These are phyloP conservation scores for Melanotus villosus DNA, from an alignment of 2,888 invertebrate species.

Conservation along the genomic window DNA sequence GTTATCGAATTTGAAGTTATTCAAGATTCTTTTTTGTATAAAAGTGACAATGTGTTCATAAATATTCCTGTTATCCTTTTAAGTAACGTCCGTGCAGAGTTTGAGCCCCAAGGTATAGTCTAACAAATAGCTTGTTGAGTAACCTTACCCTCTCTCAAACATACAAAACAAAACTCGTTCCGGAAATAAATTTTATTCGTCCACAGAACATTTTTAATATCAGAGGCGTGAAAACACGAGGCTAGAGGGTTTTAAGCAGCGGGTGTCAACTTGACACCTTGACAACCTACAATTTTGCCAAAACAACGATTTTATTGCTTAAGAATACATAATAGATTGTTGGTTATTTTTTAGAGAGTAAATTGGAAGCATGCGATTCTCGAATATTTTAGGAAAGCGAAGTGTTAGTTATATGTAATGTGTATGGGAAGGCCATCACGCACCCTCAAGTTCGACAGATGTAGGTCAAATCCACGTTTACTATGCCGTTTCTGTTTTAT, in stretches of 20 bases:
- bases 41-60: too few relatives aligned
- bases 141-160: too few relatives aligned
- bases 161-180: neutral
- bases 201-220: neutral
- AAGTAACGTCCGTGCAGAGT: too few relatives aligned
- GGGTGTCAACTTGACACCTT: neutral
- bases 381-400: constrained; percentile 29
- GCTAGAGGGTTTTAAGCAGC: neutral
- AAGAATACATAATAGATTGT: constrained; percentile 22
- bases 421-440: constrained; percentile 1
- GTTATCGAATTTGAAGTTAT: too few relatives aligned
- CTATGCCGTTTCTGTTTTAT: constrained; percentile 10
- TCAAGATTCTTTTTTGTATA: too few relatives aligned
- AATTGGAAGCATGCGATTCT: constrained; percentile 27
- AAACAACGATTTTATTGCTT: constrained; percentile 27
- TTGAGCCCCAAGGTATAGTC: too few relatives aligned
- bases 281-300: constrained; percentile 16
- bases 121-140: too few relatives aligned
- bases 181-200: neutral
- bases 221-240: neutral
- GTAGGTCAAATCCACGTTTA: constrained; percentile 24
- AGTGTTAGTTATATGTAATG: constrained; percentile 26
- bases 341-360: constrained; percentile 13
- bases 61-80: too few relatives aligned
- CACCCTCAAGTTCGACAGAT: constrained; percentile 21